phyloP scores from a whole-genome alignment of 2,113 vertebrate species.

The Neolamprologus caudopunctatus region DNA sequence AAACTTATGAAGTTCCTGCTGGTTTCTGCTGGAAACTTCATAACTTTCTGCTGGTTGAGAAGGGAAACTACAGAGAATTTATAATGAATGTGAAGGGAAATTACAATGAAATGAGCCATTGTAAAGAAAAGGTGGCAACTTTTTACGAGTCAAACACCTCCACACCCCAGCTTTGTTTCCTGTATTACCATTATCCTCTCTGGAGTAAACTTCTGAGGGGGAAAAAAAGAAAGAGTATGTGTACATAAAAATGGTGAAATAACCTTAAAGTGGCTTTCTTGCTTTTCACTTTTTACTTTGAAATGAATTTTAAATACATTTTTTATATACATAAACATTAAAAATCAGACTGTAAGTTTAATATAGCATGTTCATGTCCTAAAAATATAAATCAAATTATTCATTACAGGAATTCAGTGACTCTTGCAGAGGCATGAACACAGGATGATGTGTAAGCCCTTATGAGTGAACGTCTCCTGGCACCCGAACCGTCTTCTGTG shows the following conservation, averaged over 20 bases:
- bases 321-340: neutral
- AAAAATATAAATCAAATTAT: neutral
- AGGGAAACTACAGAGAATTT: neutral
- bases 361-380: neutral
- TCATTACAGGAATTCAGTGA: neutral
- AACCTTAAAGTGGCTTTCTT: neutral
- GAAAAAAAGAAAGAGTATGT: constrained; percentile 4
- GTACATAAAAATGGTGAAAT: neutral
- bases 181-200: constrained; percentile 63
- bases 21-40: neutral
- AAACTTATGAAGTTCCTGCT: neutral
- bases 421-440: neutral
- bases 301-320: neutral
- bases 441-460: neutral
- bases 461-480: neutral
- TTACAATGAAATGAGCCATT: neutral
- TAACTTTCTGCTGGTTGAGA: neutral
- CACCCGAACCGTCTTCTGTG: constrained; percentile 10
- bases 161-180: constrained; percentile 4
- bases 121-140: constrained; percentile 48
- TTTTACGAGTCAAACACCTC: constrained; percentile 12
- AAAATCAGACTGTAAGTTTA: neutral
- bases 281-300: neutral
- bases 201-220: constrained; percentile 60
- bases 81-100: neutral